These are phyloP conservation scores for Girardinus metallicus DNA, from an alignment of 2,797 vertebrate genomes.

Conservation along the genomic window DNA sequence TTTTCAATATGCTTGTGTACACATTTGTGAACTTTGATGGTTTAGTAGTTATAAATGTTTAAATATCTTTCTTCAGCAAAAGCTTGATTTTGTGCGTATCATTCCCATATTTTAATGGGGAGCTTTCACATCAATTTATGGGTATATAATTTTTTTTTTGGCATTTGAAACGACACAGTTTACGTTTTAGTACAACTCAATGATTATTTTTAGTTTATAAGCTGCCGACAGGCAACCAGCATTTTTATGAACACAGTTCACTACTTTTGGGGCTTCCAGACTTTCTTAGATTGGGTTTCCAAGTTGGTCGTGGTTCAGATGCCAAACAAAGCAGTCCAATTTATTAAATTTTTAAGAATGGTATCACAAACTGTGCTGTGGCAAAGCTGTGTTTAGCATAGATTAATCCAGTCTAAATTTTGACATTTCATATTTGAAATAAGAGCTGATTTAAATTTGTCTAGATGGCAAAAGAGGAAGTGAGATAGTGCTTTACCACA, in stretches of 20 bases:
- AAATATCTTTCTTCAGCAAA: not conserved
- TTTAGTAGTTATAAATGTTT: not conserved
- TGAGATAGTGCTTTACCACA: not conserved
- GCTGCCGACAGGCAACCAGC: not conserved
- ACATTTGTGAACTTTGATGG: not conserved
- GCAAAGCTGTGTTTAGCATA: not conserved
- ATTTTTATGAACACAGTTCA: not conserved
- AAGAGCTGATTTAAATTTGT: not conserved
- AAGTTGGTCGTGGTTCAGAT: not conserved
- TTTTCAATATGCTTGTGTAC: not conserved
- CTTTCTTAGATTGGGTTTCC: not conserved
- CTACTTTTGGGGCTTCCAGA: not conserved
- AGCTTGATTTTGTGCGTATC: not conserved
- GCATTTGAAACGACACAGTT: not conserved
- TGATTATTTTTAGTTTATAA: not conserved
- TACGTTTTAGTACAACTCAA: not conserved
- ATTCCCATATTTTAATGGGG: not conserved
- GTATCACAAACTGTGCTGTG: not conserved
- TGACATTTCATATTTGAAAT: not conserved
- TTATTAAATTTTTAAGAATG: not conserved
- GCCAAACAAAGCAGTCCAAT: not conserved
- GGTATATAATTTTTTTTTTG: not conserved
- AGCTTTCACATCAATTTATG: not conserved
- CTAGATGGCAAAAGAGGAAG: not conserved
- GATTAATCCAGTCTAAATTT: not conserved